These are phyloP conservation scores for Drosophila setifemur DNA, from an alignment of 1,140 invertebrate species.

Conservation along the genomic window DNA sequence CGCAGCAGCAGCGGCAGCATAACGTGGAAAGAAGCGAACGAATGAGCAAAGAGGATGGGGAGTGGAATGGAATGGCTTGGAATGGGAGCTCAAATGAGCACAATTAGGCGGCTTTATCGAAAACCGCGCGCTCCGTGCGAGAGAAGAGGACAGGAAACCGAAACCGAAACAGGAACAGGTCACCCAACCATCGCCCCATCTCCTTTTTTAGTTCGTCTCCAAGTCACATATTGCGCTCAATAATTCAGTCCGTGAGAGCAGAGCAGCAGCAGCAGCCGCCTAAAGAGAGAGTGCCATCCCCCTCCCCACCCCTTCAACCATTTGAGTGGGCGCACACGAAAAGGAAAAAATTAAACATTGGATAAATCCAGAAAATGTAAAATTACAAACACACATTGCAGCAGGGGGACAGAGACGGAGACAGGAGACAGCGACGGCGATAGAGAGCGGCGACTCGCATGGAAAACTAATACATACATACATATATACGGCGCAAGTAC, in stretches of 20 bases:
- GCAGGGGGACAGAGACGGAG: conserved; percentile 13
- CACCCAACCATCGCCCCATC: conserved; percentile 41
- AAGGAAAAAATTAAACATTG: conserved; percentile 75
- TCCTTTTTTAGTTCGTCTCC: conserved; percentile 22
- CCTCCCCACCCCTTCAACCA: conserved; percentile 1
- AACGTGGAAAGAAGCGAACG: conserved; percentile 34
- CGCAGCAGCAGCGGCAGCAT: conserved; percentile 37
- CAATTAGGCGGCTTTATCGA: conserved; percentile 79
- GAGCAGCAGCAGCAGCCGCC: conserved; percentile 21
- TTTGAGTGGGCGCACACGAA: conserved; percentile 70
- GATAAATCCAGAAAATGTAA: conserved; percentile 80
- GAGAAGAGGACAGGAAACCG: conserved; percentile 40
- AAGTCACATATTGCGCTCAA: conserved; percentile 72
- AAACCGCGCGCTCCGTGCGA: conserved; percentile 43
- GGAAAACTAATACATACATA: conserved; percentile 71
- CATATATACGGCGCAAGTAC: neutral
- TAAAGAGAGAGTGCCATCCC: conserved; percentile 24
- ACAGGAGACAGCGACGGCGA: conserved; percentile 14
- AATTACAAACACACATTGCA: conserved; percentile 63
- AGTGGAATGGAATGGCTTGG: conserved; percentile 20
- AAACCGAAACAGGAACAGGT: conserved; percentile 65
- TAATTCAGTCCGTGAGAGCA: conserved; percentile 68
- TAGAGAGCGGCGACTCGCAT: conserved; percentile 29
- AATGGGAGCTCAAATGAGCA: conserved; percentile 71
- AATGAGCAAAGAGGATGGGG: conserved; percentile 9